Evolutionary conservation across 2,797 vertebrate genomes (phyloP), one percentile per base, ranked within the genome.

Genomic region (Brachyrhaphis roseni): DNA sequence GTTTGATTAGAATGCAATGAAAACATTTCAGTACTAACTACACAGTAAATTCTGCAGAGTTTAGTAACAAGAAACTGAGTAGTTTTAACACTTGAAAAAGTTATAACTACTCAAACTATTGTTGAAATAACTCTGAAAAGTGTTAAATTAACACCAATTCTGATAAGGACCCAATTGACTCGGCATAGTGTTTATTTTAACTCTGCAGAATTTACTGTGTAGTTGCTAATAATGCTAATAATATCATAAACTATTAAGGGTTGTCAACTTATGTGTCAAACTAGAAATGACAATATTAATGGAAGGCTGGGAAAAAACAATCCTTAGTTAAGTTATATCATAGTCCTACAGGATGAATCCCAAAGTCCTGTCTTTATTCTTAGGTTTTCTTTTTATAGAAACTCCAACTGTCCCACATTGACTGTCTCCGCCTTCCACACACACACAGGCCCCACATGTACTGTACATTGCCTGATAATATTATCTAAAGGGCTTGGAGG

Each of bases 311-410:
- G 26, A 12, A 26, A 23, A 68, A 23, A 23, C 36, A 0, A 13
- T 43, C 23, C 41, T 12, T 45, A 43, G 12, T 7, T 43, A n/a
- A n/a, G 82, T 86, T 88, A 76, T 84, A 80, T 89, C 82, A 82
- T 72, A 10, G 77, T 41, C 78, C 73, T 71, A 57, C 77, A 87
- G 66, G 34, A 41, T 86, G 82, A 89, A 91, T 88, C 86, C 87
- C 75, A 68, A 36, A 57, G 72, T 64, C 78, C 73, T 68, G 34
- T 57, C 62, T 87, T 86, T 90, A 93, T 92, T 92, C 86, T 92
- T 91, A 84, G 91, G 77, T 84, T 72, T 80, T 85, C 91, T 86
- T 91, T 93, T 91, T 90, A 91, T 93, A 94, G 91, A 76, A 49
- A 7, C 74, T 89, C 83, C 82, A 88, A 86, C 84, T 85, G 89